phyloP scores from a whole-genome alignment of 2,113 vertebrate species.

The Archilochus colubris region DNA sequence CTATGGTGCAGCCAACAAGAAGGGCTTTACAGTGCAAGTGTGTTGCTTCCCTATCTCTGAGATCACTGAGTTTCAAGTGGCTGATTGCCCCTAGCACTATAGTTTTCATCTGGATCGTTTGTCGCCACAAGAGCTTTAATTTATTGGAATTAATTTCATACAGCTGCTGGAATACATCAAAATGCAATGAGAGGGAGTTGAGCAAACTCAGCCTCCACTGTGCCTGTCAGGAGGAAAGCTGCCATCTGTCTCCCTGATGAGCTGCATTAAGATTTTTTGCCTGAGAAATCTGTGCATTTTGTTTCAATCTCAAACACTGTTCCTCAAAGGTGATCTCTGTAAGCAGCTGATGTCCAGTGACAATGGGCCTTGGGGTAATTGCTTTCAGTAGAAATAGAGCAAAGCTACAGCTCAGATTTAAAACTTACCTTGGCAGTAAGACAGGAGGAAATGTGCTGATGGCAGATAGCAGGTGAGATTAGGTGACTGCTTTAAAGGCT shows the following conservation, averaged over 20 bases:
- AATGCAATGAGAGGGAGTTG: not conserved
- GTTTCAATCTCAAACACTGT: not conserved
- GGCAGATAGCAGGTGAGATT: not conserved
- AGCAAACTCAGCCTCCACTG: not conserved
- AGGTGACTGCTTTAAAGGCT: not conserved
- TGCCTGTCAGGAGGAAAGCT: not conserved
- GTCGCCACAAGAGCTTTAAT: conserved; percentile 46
- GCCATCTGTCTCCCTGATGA: conserved; percentile 43
- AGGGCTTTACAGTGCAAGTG: not conserved
- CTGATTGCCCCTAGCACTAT: not conserved
- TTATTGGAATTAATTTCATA: conserved; percentile 65
- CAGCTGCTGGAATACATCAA: conserved; percentile 57
- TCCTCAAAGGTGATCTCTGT: conserved; percentile 6
- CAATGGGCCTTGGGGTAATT: not conserved
- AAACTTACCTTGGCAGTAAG: not conserved
- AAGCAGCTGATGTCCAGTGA: not conserved
- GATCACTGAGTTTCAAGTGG: not conserved
- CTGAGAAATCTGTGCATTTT: not conserved
- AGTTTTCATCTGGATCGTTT: conserved; percentile 32
- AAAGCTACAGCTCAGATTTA: not conserved
- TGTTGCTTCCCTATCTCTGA: not conserved
- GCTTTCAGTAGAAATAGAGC: not conserved
- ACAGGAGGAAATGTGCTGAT: not conserved
- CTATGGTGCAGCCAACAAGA: not conserved
- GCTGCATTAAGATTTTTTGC: not conserved